Base-by-base conservation (phyloP, 2,113 vertebrate genomes). In the Oreocharis arfaki region DNA sequence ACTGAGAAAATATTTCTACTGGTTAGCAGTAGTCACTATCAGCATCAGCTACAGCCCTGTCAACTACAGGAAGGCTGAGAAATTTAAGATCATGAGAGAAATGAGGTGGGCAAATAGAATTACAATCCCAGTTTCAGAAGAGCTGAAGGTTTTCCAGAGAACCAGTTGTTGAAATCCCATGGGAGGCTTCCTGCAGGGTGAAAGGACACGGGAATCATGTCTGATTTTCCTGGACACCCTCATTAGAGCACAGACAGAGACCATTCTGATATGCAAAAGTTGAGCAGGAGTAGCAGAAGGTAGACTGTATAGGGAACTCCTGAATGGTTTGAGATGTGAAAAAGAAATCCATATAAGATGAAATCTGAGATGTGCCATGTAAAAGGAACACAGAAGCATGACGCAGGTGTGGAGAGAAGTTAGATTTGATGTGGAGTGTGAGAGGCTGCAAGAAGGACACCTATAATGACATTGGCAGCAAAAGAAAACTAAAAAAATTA, bases 331-430 rank as follows among this genome's bases (percentile, higher is more conserved):
- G 13, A 65, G 7, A 64, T 57, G 26, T 24, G 16, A 61, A 74
- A 68, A 64, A 37, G 4, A 13, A 70, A 17, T 37, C 30, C 1
- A 13, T 1, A 41, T 12, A 32, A 73, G 3, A 23, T 74, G 1
- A n/a, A 84, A 47, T 60, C 21, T 46, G 8, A 20, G 16, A 52
- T 39, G 12, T 1, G 0, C 1, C 37, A 57, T 5, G 9, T 74
- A 30, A 82, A 16, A 44, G 16, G 32, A 90, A 41, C 27, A 78
- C 15, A 74, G 14, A 55, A 10, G 16, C 41, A 41, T 76, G 46
- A 46, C 4, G 8, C 18, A 23, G 7, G 11, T 4, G 0, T 15
- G 7, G 24, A 22, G 3, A 53, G 19, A 39, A 41, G 24, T n/a
- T n/a, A 26, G 17, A 35, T 68, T 60, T 84, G 13, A 4, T 41